Conservation (phyloP, 1,140 invertebrate species). For the Scaptomyza montana region DNA sequence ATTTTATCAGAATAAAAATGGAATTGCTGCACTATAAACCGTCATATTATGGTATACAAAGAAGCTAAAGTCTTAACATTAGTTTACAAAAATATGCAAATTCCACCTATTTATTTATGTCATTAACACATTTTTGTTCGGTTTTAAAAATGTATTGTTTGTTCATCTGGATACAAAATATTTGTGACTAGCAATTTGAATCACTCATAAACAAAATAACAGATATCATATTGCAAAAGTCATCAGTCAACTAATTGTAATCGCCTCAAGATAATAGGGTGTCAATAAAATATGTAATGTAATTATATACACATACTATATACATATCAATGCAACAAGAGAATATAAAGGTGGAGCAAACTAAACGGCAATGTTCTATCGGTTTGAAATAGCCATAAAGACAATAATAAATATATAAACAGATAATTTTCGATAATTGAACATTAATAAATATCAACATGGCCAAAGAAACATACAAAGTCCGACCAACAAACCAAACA, state of each 20-base stretch:
- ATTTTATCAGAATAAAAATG: no score
- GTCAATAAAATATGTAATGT: neutral
- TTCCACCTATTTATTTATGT: no score
- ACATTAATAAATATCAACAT: conserved; percentile 65
- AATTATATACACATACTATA: neutral
- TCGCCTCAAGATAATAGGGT: neutral
- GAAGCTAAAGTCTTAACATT: no score
- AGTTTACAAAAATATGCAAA: no score
- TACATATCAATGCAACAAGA: neutral
- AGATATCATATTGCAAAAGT: no score
- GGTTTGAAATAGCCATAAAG: neutral
- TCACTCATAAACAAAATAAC: no score
- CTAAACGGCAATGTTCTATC: conserved; percentile 2
- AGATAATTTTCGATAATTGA: conserved; percentile 72
- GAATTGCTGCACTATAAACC: no score
- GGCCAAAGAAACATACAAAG: conserved; percentile 4
- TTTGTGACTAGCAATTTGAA: no score
- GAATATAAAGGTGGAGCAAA: conserved; percentile 9
- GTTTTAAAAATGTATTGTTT: no score
- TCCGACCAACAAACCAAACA: neutral
- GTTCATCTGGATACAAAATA: no score
- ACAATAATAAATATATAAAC: conserved; percentile 41
- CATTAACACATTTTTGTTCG: no score
- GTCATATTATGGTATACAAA: no score
- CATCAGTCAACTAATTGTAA: neutral